phyloP scores from a whole-genome alignment of 23 tunicate species.

The Halocynthia roretzi region DNA sequence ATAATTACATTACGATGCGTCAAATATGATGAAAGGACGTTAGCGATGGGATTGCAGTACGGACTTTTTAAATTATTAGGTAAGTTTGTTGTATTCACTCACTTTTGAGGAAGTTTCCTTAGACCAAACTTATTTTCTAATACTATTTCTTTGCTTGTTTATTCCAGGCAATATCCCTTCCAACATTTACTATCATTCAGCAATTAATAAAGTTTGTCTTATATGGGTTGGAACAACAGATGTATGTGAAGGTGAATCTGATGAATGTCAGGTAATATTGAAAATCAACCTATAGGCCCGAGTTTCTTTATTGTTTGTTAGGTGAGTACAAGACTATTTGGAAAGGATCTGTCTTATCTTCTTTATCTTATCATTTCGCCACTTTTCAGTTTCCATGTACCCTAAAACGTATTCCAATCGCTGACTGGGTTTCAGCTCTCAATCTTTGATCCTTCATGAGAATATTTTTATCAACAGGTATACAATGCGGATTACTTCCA shows the following conservation, averaged over 20 bases:
- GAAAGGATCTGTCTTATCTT: too few relatives aligned
- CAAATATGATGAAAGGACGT: constrained; percentile 74
- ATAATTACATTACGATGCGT: constrained; percentile 86
- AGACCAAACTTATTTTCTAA: too few relatives aligned
- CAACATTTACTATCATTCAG: constrained; percentile 88
- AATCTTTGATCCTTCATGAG: too few relatives aligned
- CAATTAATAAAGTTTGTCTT: constrained; percentile 83
- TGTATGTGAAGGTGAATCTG: constrained; percentile 35
- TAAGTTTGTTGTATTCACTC: background rate
- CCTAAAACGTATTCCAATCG: too few relatives aligned
- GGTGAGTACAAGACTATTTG: too few relatives aligned
- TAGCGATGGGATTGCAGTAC: constrained; percentile 82
- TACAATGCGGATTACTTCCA: constrained; percentile 89
- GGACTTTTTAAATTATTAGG: constrained; percentile 57
- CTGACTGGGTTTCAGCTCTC: too few relatives aligned
- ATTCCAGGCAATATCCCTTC: constrained; percentile 88
- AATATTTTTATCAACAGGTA: constrained; percentile 23
- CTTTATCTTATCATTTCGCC: too few relatives aligned
- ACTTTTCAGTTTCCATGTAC: too few relatives aligned
- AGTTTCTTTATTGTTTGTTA: too few relatives aligned
- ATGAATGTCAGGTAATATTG: constrained; percentile 69
- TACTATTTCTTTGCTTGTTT: too few relatives aligned
- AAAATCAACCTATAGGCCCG: too few relatives aligned
- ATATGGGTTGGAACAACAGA: constrained; percentile 74
- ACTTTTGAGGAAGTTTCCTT: too few relatives aligned